phyloP scores from a whole-genome alignment of 2,113 vertebrate genomes.

The Elaphurus davidianus region DNA sequence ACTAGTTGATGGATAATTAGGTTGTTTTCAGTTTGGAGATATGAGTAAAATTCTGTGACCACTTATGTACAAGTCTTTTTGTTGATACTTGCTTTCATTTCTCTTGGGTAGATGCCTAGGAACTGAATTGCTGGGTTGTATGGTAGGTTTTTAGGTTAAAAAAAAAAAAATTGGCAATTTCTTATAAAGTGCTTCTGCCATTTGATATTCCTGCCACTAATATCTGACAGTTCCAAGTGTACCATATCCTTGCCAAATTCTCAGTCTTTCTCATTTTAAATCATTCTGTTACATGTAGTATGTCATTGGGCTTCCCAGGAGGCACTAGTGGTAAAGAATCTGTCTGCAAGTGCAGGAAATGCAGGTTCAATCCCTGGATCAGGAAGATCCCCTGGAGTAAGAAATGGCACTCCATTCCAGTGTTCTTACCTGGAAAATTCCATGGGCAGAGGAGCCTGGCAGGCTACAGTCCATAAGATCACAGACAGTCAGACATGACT shows the following conservation, averaged over 20 bases:
- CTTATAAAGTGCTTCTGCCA: not conserved
- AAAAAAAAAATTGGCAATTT: not conserved
- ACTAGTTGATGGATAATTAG: not conserved
- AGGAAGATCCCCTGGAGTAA: not conserved
- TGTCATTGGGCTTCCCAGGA: not conserved
- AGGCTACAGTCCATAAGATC: not conserved
- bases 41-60: not conserved
- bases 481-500: not conserved
- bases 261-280: not conserved
- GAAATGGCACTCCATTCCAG: not conserved
- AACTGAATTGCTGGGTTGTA: not conserved
- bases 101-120: not conserved
- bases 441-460: not conserved
- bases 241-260: not conserved
- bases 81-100: not conserved
- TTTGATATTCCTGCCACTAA: not conserved
- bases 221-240: not conserved
- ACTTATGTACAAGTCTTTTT: not conserved
- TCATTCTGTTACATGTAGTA: not conserved
- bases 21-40: not conserved
- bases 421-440: not conserved
- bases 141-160: conserved; percentile 25
- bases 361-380: not conserved
- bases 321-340: not conserved
- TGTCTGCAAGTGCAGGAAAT: not conserved